These are phyloP conservation scores for Entelurus aequoreus DNA, from an alignment of 2,113 vertebrate species.

Conservation along the genomic window DNA sequence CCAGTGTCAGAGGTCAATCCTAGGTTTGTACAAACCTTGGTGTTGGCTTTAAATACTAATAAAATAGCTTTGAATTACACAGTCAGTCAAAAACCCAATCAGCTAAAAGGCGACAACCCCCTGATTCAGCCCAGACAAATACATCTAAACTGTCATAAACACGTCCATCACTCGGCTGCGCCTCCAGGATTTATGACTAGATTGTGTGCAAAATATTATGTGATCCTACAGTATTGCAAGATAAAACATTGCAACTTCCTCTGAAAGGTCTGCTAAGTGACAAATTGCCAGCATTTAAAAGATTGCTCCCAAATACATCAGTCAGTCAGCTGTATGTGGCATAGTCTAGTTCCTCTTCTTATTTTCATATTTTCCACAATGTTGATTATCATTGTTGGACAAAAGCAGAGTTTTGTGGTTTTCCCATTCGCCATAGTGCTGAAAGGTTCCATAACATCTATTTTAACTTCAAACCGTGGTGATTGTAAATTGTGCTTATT, in stretches of 20 bases:
- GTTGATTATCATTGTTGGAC: neutral
- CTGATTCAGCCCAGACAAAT: slow-evolving; percentile 33
- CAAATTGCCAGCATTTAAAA: neutral
- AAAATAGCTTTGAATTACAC: neutral
- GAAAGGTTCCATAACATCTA: neutral
- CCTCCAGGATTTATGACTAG: neutral
- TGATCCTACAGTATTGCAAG: neutral
- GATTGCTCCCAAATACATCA: neutral
- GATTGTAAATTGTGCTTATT: neutral
- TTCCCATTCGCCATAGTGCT: neutral
- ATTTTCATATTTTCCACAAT: neutral
- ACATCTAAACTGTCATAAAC: neutral
- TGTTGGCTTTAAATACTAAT: neutral
- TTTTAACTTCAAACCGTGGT: neutral
- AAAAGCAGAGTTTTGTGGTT: neutral
- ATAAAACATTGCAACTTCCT: neutral
- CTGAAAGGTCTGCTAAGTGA: neutral
- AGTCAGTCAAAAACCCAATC: neutral
- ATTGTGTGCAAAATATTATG: neutral
- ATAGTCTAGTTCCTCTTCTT: neutral
- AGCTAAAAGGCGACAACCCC: slow-evolving; percentile 33
- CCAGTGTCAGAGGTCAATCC: slow-evolving; percentile 86
- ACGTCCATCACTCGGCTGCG: neutral
- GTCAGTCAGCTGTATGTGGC: neutral
- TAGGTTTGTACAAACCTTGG: slow-evolving; percentile 59